Base-by-base conservation (phyloP, 2,888 invertebrate species). In the Nemotelus nigrinus region DNA sequence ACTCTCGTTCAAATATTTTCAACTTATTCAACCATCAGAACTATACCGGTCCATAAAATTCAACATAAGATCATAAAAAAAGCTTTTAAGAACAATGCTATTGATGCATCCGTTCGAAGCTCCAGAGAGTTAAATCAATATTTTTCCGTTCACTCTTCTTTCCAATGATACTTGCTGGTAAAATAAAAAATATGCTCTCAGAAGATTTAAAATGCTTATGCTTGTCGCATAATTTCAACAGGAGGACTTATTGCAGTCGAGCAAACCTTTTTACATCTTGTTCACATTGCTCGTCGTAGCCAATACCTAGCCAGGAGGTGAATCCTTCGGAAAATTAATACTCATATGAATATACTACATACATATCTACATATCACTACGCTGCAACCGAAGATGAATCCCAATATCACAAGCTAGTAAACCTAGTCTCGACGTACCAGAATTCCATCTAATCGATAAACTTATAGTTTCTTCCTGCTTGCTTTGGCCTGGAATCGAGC, bases 401-500 rank as follows among this genome's bases (percentile, higher is more conserved):
- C 25, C 25, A 2, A 7, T 43, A 7, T 7, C 7, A 39, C 3
- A 41, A 39, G 7, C 60, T 3, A 3, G 60, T 4, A 7, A 8
- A 5, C 60, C 25, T 7, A 60, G 7, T 39, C 60, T 43, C 39
- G 39, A 1, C 7, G 43, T 39, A 2, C 43, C 0, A 7, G 5
- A 43, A 39, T 43, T 3, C 5, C 39, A 25, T 68, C 25, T n/a
- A 68, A 68, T 68, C 67, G 67, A 68, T 68, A 68, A 68, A 50
- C 50, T 68, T 68, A 68, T 68, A 50, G 48, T 50, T 68, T 50
- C 2, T n/a, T 43, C 50, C 25, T 63, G 41, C 7, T 63, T 43
- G 4, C n/a, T 5, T 63, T 53, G 53, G 6, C 53, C 77, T 43
- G 71, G 63, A 77, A 79, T 79, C 77, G 72, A 77, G 65, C 76